Evolutionary conservation across 2,113 vertebrate genomes (phyloP), one percentile per base, ranked within the genome.

Genomic region (Leptosomus discolor): DNA sequence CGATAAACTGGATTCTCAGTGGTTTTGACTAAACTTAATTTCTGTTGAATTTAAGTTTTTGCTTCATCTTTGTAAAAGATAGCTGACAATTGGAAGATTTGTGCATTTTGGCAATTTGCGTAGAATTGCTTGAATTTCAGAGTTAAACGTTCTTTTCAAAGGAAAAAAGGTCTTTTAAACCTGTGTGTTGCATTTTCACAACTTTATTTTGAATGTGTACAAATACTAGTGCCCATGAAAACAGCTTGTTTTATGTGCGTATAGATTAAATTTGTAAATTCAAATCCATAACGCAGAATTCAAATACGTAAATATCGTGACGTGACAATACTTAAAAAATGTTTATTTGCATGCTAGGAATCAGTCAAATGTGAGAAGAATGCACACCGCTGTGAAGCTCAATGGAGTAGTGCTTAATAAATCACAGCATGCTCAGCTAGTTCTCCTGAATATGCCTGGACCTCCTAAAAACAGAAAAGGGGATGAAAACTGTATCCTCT

Each of bases 401-500:
- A 99, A 99, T 0, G 99, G 99, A 36, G 98, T 99, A 19, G 98
- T 99, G 70, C 98, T 99, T 73, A 99, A 98, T 97, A 99, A 98
- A 96, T 99, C 99, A 11, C 99, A 99, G 92, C 98, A 98, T 3
- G 99, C 99, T 21, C 99, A 99, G 43, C 98, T 99, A 74, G 99
- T 99, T 54, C 98, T 99, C 65, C 98, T 99, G 82, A 99, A 99
- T 97, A 99, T 99, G 99, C 99, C 99, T 0, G 99, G 99, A 53
- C 99, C 99, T 4, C 99, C 99, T 1, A 98, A 70, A 91, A 99
- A 98, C 98, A 97, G 98, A 74, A 99, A 99, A 78, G 99, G 99
- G 1, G 99, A 99, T 6, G 99, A 99, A 97, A 99, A 99, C 97
- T 99, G 99, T 99, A 99, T 99, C 99, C 99, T 99, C 96, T 56